Base-by-base conservation (phyloP, 2,888 invertebrate species). In the Furcula furcula region DNA sequence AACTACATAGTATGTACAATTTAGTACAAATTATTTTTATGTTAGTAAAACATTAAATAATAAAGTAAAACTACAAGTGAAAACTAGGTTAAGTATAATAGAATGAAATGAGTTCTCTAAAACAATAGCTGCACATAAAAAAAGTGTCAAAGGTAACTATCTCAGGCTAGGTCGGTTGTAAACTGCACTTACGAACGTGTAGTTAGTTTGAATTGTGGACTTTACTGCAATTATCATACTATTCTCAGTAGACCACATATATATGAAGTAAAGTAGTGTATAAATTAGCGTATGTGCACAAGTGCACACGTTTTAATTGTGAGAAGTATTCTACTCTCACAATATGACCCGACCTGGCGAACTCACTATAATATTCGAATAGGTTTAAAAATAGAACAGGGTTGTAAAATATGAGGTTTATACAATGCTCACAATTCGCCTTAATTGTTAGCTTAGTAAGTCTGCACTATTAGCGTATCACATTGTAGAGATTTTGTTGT, bases 171-270 rank as follows among this genome's bases (percentile, higher is more conserved):
- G 2, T 10, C 15, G 3, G 2, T 15, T 14, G 26, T 27, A 7
- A 15, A 27, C 15, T 15, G 27, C 15, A 23, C n/a, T n/a, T n/a
- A n/a, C n/a, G n/a, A 13, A 15, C 9, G 9, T 27, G n/a, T n/a
- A 6, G n/a, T 27, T 7, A 13, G 25, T 21, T 21, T 3, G 15
- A 27, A 27, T 9, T 10, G 15, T 27, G 27, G 2, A 7, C 15
- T n/a, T n/a, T n/a, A n/a, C n/a, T n/a, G 7, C 26, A 26, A 26
- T 26, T 26, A 26, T 13, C 26, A 14, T 26, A 7, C 22, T 22
- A 11, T 11, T 26, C 3, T 14, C n/a, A n/a, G n/a, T n/a, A n/a
- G n/a, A n/a, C n/a, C n/a, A n/a, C n/a, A n/a, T n/a, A n/a, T n/a
- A n/a, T n/a, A 4, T 14, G 2, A 3, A 9, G n/a, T 7, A n/a